A percentile compares a stretch with the other conserved stretches of the same genome.
phyloP scores from a whole-genome alignment of 2,797 vertebrate species.

The Anguilla obscura region DNA sequence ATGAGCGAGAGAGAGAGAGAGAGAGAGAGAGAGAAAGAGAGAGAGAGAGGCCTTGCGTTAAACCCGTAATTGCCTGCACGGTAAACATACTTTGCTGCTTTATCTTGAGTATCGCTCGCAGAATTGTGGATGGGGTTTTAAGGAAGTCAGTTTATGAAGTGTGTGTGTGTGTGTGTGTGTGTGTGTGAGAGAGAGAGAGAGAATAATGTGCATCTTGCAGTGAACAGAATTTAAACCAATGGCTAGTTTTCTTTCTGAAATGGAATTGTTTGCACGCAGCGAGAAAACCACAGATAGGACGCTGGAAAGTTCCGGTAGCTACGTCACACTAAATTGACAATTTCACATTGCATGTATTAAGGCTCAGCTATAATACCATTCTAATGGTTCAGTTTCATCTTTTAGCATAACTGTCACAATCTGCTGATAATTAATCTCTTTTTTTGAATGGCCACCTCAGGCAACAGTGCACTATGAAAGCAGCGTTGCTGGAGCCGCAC shows the following conservation, averaged over 20 bases:
- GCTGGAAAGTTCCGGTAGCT: neutral
- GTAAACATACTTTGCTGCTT: neutral
- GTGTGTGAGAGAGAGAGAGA: neutral
- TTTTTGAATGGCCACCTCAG: conserved; percentile 44
- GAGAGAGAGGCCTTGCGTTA: neutral
- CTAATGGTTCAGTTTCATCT: conserved; percentile 41
- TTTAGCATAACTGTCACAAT: conserved; percentile 37
- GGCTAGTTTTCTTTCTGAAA: too few relatives aligned
- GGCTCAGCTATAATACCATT: conserved; percentile 43
- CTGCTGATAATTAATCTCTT: conserved; percentile 48
- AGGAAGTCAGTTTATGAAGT: neutral
- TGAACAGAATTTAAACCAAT: too few relatives aligned
- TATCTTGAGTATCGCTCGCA: neutral
- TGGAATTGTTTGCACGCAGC: too few relatives aligned
- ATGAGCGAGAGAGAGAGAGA: neutral
- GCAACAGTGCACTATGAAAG: conserved; percentile 48
- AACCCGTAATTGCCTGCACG: neutral
- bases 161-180: neutral
- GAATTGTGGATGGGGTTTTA: neutral
- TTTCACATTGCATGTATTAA: conserved; percentile 41
- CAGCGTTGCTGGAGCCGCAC: conserved; percentile 31
- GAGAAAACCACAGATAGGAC: neutral
- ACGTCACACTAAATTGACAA: neutral
- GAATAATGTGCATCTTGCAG: too few relatives aligned
- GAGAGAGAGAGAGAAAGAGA: neutral